A percentile compares a stretch with the other conserved stretches of the same genome.
These are phyloP conservation scores for Amyelois transitella DNA, from an alignment of 1,140 invertebrate genomes.

Conservation along the genomic window DNA sequence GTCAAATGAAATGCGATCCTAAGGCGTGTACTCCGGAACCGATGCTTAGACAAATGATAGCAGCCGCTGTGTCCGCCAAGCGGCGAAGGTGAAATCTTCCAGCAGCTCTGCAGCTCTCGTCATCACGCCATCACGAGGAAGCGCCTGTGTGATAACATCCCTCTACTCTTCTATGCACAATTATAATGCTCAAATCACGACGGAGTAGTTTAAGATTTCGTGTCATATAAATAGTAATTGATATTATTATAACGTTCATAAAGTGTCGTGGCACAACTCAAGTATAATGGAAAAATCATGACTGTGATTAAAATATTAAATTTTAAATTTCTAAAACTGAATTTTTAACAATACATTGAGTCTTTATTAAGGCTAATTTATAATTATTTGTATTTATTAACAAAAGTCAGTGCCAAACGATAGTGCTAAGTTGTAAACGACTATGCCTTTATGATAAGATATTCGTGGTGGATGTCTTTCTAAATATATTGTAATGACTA, in stretches of 20 bases:
- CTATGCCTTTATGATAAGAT: constrained; percentile 48
- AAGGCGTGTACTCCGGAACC: constrained; percentile 90
- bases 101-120: constrained; percentile 16
- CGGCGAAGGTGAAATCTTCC: constrained; percentile 81
- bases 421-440: constrained; percentile 66
- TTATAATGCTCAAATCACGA: constrained; percentile 68
- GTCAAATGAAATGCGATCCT: constrained; percentile 95
- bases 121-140: constrained; percentile 46
- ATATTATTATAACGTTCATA: constrained; percentile 50
- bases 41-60: constrained; percentile 91
- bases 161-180: constrained; percentile 68
- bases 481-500: constrained; percentile 32
- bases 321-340: constrained; percentile 46
- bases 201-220: constrained; percentile 68
- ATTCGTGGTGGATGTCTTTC: constrained; percentile 35
- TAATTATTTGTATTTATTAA: constrained; percentile 55
- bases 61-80: constrained; percentile 80
- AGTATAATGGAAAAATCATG: constrained; percentile 45
- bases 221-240: constrained; percentile 68
- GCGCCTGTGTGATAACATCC: constrained; percentile 55
- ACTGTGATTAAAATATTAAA: constrained; percentile 68
- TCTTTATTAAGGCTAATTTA: constrained; percentile 47
- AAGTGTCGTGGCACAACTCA: constrained; percentile 55
- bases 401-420: constrained; percentile 70
- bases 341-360: constrained; percentile 34